Evolutionary conservation across 2,113 vertebrate species (phyloP), one percentile per base, ranked within the genome.

Genomic region (Columbina picui): DNA sequence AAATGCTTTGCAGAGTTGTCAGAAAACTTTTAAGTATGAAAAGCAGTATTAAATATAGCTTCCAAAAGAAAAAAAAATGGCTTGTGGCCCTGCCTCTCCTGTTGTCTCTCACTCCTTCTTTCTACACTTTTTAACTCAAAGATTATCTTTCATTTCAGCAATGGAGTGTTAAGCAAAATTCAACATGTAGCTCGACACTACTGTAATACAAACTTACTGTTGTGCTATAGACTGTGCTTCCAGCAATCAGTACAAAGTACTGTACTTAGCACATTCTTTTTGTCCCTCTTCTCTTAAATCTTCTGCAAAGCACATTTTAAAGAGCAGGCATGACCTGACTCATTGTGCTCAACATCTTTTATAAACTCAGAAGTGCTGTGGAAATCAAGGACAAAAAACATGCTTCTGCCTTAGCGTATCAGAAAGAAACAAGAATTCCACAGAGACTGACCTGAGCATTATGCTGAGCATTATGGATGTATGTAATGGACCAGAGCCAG

Each of bases 241-340:
- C 36, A 90, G 53, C 67, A 85, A 41, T 32, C 25, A 83, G 30
- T 60, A 75, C 16, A 75, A 89, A 84, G 89, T 77, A 30, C 60
- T n/a, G 29, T 45, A 50, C 26, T 76, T 85, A 17, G 47, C 29
- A 65, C 22, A 29, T 20, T 29, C 55, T 60, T 77, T 73, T 60
- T 32, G 36, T 56, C 34, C 17, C 7, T 47, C 59, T 84, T 91
- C 47, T 84, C 41, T 76, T 85, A 61, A 90, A 85, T 56, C 45
- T 87, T 96, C 34, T 59, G 45, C 17, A 86, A 90, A 95, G 12
- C 21, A 63, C n/a, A 67, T 79, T 85, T 88, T 64, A 83, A 93
- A 80, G 12, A 90, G 15, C 55, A 92, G 70, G 25, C 63, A 57
- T 61, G 64, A 92, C 63, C 71, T 47, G 87, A 50, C 26, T 90